Evolutionary conservation across 2,797 vertebrate genomes (phyloP), one percentile per base, ranked within the genome.

Genomic region (Poeciliopsis paucimaculata): DNA sequence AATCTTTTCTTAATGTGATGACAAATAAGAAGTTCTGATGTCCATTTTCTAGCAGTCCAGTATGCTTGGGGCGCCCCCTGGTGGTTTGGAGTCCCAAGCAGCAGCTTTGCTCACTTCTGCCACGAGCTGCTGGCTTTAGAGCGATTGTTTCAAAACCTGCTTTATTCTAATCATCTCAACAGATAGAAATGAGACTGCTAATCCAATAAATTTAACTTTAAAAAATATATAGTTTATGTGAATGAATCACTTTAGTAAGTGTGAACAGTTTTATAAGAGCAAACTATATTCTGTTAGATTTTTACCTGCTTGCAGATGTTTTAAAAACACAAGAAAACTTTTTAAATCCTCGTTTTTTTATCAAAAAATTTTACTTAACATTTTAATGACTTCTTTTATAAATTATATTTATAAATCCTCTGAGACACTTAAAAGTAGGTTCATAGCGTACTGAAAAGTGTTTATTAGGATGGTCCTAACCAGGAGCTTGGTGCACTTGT

Each of bases 251-350:
- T 7, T 45, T 7, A 74, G 57, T 72, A 51, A 47, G 1, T 41
- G 76, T 43, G 87, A 68, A 39, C 77, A 66, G 64, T 70, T 73
- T 13, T 73, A 4, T 15, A 49, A 28, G 47, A 36, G 72, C 28
- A 55, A 74, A 49, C n/a, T 15, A 31, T 7, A 16, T 41, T 46
- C 60, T 3, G 15, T 9, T 34, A 15, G 34, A 36, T 64, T 36
- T 64, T 64, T 18, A 36, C 2, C 57, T 53, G 49, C 7, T 53
- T 7, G 20, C 8, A 23, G 49, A 62, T 60, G 57, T 60, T 60
- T 60, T 16, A 31, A 31, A 60, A n/a, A n/a, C 5, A 60, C 28
- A 31, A 15, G 20, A 60, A 13, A 15, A 13, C 13, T 60, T 28
- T 31, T 31, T 31, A 12, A 57, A n/a, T 28, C 12, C n/a, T 12